phyloP scores from a whole-genome alignment of 2,888 invertebrate species.

The Nephrotoma guestfalica region DNA sequence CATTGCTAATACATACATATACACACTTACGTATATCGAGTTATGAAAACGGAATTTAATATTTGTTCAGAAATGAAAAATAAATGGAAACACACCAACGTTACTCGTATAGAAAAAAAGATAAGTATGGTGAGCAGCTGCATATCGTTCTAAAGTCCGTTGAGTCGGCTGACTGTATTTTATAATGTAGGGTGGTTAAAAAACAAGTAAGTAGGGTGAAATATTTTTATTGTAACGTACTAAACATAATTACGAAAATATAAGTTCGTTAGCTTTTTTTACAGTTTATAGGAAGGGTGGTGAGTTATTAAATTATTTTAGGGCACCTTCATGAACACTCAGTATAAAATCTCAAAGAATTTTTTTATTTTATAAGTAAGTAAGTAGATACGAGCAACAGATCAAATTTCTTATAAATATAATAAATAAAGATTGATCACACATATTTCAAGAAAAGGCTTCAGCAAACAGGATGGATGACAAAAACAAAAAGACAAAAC shows the following conservation, averaged over 20 bases:
- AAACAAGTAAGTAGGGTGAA: background rate
- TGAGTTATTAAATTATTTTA: background rate
- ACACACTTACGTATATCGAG: background rate
- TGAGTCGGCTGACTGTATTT: background rate
- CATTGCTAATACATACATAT: background rate
- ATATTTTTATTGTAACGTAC: background rate
- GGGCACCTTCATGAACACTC: background rate
- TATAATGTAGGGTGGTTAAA: background rate
- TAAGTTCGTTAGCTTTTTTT: background rate
- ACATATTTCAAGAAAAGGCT: background rate
- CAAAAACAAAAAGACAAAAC: background rate
- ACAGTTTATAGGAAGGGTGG: background rate
- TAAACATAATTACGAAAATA: background rate
- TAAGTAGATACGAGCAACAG: background rate
- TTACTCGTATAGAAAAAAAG: background rate
- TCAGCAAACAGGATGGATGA: background rate
- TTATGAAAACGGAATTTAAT: background rate
- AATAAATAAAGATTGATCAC: background rate
- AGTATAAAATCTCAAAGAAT: background rate
- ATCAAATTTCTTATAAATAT: background rate
- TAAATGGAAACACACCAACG: background rate
- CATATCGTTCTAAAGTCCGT: constrained; percentile 2
- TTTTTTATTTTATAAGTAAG: background rate
- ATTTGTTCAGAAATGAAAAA: background rate
- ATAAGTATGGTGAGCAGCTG: constrained; percentile 1